These are phyloP conservation scores for Dasypus novemcinctus DNA, from an alignment of 2,113 vertebrate genomes.

Conservation along the genomic window DNA sequence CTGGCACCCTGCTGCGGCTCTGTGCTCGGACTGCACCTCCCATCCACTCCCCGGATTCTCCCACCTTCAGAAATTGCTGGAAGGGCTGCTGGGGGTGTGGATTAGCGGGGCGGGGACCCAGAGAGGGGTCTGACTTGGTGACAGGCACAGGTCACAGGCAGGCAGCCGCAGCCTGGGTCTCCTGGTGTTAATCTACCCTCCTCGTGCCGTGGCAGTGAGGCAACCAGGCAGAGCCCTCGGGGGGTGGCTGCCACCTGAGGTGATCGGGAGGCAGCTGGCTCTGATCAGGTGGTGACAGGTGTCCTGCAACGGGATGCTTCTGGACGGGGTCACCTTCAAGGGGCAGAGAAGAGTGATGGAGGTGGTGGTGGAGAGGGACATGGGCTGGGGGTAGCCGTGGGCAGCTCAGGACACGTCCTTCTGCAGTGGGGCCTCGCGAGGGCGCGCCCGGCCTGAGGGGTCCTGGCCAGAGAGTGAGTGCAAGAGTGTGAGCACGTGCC, in stretches of 20 bases:
- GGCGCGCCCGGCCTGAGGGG: background rate
- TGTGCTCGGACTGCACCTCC: accelerated
- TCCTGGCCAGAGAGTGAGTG: too few relatives aligned
- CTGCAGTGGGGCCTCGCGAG: background rate
- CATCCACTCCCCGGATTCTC: accelerated
- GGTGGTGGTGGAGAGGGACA: background rate
- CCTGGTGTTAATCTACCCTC: background rate
- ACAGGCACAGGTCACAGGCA: background rate
- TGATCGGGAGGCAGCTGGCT: background rate
- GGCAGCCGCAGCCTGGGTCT: background rate
- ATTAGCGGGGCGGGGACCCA: background rate
- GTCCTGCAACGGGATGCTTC: background rate
- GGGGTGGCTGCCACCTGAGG: background rate
- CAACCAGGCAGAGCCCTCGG: too few relatives aligned
- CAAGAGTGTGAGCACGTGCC: accelerated
- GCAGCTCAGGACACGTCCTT: background rate
- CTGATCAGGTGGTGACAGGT: background rate
- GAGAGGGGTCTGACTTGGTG: background rate
- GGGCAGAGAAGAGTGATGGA: too few relatives aligned
- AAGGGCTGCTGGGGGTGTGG: background rate
- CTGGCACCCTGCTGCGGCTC: background rate
- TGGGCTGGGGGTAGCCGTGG: accelerated
- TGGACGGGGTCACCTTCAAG: slow-evolving; percentile 52
- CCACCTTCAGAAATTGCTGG: background rate
- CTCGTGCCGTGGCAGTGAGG: background rate